Evolutionary conservation across 1,140 invertebrate genomes (phyloP).

Genomic region (Micrasema longulum): DNA sequence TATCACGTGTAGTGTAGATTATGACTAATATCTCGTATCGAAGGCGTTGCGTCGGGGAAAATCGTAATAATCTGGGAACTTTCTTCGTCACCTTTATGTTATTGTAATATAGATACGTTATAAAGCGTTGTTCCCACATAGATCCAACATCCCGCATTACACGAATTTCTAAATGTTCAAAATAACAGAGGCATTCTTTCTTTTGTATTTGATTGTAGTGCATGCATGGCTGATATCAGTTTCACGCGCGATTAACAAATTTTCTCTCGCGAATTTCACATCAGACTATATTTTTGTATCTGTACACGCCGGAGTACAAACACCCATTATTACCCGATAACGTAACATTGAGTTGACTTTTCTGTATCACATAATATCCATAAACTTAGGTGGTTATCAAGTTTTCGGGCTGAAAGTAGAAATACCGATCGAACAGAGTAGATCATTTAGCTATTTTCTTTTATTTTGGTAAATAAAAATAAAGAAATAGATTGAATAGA

Average conservation of each 20-base stretch:
- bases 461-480: no score
- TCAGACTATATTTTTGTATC: background rate
- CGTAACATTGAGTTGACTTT: no score
- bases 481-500: no score
- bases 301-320: background rate
- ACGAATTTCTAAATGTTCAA: background rate
- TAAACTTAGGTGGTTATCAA: no score
- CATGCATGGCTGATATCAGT: slow-evolving; percentile 1
- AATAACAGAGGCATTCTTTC: slow-evolving; percentile 1
- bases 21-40: background rate
- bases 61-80: background rate
- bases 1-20: no score
- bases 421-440: no score
- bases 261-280: slow-evolving; percentile 19
- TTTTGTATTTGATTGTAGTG: background rate
- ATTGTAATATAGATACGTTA: background rate
- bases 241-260: slow-evolving; percentile 3
- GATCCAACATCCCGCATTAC: background rate
- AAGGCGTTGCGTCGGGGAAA: background rate
- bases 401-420: no score
- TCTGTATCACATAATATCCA: no score
- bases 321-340: background rate
- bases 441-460: no score
- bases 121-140: background rate
- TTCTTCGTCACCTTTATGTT: background rate